Percentiles rank a stretch among this genome's conserved stretches.
Conservation (phyloP, 1,140 invertebrate species). For the Plodia interpunctella region DNA sequence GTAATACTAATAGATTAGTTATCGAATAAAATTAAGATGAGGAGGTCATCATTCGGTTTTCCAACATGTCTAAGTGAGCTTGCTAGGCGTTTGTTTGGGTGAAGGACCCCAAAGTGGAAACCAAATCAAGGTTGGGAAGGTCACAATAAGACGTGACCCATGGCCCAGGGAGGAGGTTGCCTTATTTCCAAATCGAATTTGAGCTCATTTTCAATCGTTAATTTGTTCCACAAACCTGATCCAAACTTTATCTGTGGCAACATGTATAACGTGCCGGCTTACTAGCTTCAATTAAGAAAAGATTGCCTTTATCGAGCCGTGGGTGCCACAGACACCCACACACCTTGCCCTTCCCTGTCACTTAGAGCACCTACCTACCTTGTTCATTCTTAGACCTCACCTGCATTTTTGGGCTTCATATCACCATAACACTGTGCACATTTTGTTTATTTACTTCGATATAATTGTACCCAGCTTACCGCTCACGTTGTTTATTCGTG, state of each 20-base stretch:
- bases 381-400: conserved; percentile 52
- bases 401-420: conserved; percentile 45
- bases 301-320: conserved; percentile 69
- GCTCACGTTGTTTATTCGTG: conserved; percentile 51
- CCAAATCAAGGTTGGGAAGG: conserved; percentile 84
- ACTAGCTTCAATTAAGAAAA: conserved; percentile 57
- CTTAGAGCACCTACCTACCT: conserved; percentile 47
- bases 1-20: no score
- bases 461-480: conserved; percentile 45
- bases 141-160: conserved; percentile 81
- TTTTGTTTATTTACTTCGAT: conserved; percentile 37
- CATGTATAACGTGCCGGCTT: conserved; percentile 54
- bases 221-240: conserved; percentile 45
- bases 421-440: conserved; percentile 51
- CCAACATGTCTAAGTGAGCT: conserved; percentile 52
- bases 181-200: conserved; percentile 44
- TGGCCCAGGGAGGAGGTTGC: conserved; percentile 54
- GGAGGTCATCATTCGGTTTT: conserved; percentile 48
- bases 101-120: conserved; percentile 81
- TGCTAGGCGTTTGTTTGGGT: conserved; percentile 61
- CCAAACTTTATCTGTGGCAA: conserved; percentile 50
- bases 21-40: conserved; percentile 8
- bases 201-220: conserved; percentile 44
- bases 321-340: conserved; percentile 58
- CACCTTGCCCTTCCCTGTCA: conserved; percentile 48